Percentiles rank a stretch among this genome's conserved stretches.
Evolutionary conservation across 2,888 invertebrate genomes (phyloP).

Genomic region (Rutpela maculata): DNA sequence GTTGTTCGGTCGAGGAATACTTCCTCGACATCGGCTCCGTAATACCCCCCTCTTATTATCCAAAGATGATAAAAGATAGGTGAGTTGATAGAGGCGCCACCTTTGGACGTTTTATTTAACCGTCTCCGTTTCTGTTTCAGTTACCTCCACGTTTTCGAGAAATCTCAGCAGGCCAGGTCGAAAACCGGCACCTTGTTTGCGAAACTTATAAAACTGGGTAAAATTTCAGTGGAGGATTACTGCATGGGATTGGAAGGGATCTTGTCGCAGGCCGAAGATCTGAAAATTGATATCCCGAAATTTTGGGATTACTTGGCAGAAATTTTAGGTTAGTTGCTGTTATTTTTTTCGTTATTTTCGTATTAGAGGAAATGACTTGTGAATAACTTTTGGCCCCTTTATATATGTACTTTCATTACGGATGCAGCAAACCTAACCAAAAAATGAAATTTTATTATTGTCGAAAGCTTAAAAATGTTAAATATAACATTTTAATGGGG

Average conservation of each 20-base stretch:
- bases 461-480: too few relatives aligned
- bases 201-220: conserved; percentile 74
- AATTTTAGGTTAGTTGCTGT: conserved; percentile 76
- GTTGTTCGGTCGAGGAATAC: conserved; percentile 65
- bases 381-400: too few relatives aligned
- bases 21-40: conserved; percentile 65
- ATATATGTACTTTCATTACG: too few relatives aligned
- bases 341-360: not conserved
- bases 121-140: conserved; percentile 57
- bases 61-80: conserved; percentile 67
- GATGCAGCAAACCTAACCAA: too few relatives aligned
- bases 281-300: conserved; percentile 89
- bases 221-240: conserved; percentile 74
- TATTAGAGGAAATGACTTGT: too few relatives aligned
- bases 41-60: conserved; percentile 62
- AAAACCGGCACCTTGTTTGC: conserved; percentile 76
- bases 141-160: conserved; percentile 73
- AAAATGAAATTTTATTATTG: too few relatives aligned
- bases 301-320: conserved; percentile 88
- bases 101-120: not conserved
- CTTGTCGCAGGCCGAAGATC: conserved; percentile 82
- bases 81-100: conserved; percentile 51
- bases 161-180: conserved; percentile 71
- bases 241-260: conserved; percentile 79
- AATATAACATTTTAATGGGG: conserved; percentile 28